A percentile compares a stretch with the other conserved stretches of the same genome.
These are phyloP conservation scores for Ascaphus truei DNA, from an alignment of 2,113 vertebrate species.

Conservation along the genomic window DNA sequence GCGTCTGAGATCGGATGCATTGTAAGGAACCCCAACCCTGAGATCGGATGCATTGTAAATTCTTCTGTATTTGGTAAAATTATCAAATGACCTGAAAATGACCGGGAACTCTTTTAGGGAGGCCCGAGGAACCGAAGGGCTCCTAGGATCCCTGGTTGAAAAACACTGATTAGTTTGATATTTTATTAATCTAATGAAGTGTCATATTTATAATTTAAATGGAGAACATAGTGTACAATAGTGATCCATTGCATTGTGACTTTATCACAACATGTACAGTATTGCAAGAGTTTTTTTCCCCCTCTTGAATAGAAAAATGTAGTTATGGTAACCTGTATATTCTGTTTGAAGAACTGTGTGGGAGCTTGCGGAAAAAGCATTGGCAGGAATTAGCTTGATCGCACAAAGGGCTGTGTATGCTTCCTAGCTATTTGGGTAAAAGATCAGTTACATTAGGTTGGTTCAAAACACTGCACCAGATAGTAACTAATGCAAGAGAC, in stretches of 20 bases:
- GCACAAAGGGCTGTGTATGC: background rate
- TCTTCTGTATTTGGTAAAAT: constrained; percentile 22
- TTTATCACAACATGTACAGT: background rate
- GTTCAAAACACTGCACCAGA: too few species aligned
- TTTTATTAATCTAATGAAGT: too few species aligned
- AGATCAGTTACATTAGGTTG: too few species aligned
- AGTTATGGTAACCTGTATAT: constrained; percentile 32
- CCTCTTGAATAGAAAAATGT: constrained; percentile 1
- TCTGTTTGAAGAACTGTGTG: constrained; percentile 52
- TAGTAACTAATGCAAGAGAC: too few species aligned
- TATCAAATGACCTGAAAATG: too few species aligned
- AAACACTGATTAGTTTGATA: too few species aligned
- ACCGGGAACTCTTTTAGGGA: too few species aligned
- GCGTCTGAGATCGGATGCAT: too few species aligned
- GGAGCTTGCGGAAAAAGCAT: constrained; percentile 57
- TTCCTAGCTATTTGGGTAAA: too few species aligned
- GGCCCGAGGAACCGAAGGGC: too few species aligned
- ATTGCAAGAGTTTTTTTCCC: background rate
- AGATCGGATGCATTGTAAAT: constrained; percentile 18
- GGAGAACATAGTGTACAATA: background rate
- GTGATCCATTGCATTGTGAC: constrained; percentile 6
- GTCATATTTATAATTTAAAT: constrained; percentile 32
- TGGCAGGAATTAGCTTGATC: constrained; percentile 50
- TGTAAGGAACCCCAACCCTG: too few species aligned
- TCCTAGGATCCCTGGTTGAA: too few species aligned